phyloP scores from a whole-genome alignment of 2,888 invertebrate genomes.

The Seladonia tumulorum region DNA sequence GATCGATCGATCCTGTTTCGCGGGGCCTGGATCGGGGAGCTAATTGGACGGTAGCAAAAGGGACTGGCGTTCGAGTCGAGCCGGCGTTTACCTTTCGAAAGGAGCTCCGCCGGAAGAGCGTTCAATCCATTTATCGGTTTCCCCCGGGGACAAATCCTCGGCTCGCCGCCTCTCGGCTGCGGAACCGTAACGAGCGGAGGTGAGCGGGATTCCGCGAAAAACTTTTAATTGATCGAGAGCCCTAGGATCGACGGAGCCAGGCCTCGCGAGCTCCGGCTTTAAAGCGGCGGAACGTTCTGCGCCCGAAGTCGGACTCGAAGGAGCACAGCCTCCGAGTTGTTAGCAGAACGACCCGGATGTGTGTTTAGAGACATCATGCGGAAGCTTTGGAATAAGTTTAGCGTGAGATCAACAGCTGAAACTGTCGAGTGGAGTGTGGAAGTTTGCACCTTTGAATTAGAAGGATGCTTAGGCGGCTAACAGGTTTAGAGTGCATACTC shows the following conservation, averaged over 20 bases:
- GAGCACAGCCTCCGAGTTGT: not conserved
- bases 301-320: not conserved
- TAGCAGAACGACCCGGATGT: not conserved
- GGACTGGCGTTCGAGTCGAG: constrained; percentile 10
- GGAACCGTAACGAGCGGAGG: constrained; percentile 6
- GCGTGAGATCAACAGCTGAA: not conserved
- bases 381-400: not conserved
- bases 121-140: constrained; percentile 44
- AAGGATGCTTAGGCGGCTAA: not conserved
- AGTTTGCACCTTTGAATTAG: not conserved
- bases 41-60: constrained; percentile 8
- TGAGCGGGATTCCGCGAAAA: constrained; percentile 2
- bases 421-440: not conserved
- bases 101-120: constrained; percentile 13
- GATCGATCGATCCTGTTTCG: not conserved
- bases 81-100: constrained; percentile 17
- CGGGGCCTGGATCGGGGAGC: not conserved
- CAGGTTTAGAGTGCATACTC: not conserved
- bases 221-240: constrained; percentile 17
- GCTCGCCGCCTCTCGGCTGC: not conserved
- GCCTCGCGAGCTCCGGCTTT: not conserved
- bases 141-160: constrained; percentile 14
- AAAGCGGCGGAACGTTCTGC: not conserved
- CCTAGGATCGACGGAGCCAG: not conserved
- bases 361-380: not conserved